Percentiles rank a stretch among this genome's conserved stretches.
These are phyloP conservation scores for Psilopsiagon aymara DNA, from an alignment of 2,113 vertebrate genomes.

Conservation along the genomic window DNA sequence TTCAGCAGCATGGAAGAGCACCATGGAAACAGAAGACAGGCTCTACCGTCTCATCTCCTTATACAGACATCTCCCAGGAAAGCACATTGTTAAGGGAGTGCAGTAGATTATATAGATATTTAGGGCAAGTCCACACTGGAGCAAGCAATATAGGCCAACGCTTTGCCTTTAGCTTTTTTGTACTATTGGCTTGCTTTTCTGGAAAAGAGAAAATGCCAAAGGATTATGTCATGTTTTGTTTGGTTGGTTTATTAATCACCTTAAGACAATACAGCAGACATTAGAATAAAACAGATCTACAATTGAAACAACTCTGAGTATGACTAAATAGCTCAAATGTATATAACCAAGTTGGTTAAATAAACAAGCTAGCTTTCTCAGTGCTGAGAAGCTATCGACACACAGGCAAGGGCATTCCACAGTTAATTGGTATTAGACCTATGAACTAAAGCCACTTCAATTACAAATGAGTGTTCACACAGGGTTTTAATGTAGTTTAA, in stretches of 20 bases:
- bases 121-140: constrained; percentile 1
- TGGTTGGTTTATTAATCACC: not conserved
- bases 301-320: not conserved
- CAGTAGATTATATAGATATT: not conserved
- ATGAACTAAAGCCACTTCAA: constrained; percentile 43
- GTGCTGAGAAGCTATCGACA: not conserved
- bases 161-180: not conserved
- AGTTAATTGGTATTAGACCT: constrained; percentile 1
- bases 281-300: not conserved
- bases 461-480: constrained; percentile 51
- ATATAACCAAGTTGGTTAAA: not conserved
- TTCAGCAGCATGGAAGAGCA: not conserved
- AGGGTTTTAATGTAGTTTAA: constrained; percentile 32
- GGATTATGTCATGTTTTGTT: not conserved
- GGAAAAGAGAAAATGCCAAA: constrained; percentile 22
- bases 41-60: not conserved
- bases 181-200: not conserved
- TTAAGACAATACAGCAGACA: not conserved
- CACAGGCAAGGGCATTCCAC: not conserved
- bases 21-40: constrained; percentile 36
- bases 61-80: not conserved
- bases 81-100: not conserved
- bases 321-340: not conserved
- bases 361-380: not conserved
- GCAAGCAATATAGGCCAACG: constrained; percentile 3